Evolutionary conservation across 2,888 invertebrate species (phyloP).

Genomic region (Drosophila maculinotata): DNA sequence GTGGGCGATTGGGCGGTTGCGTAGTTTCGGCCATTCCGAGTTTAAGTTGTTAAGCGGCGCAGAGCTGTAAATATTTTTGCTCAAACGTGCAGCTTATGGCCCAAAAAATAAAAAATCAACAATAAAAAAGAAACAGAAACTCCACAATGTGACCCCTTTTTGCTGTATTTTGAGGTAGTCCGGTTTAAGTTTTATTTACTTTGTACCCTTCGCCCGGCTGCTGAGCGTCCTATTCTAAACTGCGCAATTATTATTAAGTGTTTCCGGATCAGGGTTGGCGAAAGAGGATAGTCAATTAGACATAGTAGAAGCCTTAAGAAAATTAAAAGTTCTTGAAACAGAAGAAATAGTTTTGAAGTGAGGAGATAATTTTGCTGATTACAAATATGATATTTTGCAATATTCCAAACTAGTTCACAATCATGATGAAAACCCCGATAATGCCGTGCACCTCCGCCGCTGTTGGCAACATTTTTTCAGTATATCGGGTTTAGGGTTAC

Average conservation of each 20-base stretch:
- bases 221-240: slow-evolving; percentile 37
- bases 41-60: slow-evolving; percentile 59
- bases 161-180: slow-evolving; percentile 14
- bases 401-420: too few relatives aligned
- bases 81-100: slow-evolving; percentile 53
- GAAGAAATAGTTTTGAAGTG: too few relatives aligned
- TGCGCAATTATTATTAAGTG: slow-evolving; percentile 74
- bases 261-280: slow-evolving; percentile 16
- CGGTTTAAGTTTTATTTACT: slow-evolving; percentile 22
- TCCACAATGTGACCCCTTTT: too few relatives aligned
- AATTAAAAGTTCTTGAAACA: not conserved
- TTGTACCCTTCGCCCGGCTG: slow-evolving; percentile 2
- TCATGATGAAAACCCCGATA: not conserved
- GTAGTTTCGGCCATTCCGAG: slow-evolving; percentile 14
- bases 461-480: slow-evolving; percentile 4
- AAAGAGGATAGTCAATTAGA: not conserved
- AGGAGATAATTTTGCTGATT: too few relatives aligned
- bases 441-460: not conserved
- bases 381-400: too few relatives aligned
- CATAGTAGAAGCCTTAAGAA: not conserved
- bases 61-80: slow-evolving; percentile 59
- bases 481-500: slow-evolving; percentile 22
- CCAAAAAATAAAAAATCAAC: slow-evolving; percentile 32
- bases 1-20: slow-evolving; percentile 2
- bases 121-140: slow-evolving; percentile 24